A percentile compares a stretch with the other conserved stretches of the same genome.
Conservation (phyloP, 1,140 invertebrate species). For the Triops cancriformis region DNA sequence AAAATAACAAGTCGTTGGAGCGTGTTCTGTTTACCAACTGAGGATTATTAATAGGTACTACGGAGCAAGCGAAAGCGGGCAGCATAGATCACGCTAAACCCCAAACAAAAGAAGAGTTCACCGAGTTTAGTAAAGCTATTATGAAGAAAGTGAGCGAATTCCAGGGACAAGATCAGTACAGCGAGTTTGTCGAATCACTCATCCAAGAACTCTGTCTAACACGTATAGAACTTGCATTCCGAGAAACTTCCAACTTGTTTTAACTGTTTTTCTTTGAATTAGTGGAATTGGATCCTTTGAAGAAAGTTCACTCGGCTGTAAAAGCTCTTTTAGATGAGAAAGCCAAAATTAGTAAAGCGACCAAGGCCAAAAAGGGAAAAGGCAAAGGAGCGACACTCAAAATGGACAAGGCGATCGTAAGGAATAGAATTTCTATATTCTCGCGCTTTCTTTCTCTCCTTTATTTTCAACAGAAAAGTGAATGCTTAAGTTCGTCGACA, state of each 20-base stretch:
- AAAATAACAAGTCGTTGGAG: background rate
- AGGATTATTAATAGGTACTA: background rate
- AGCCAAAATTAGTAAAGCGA: slow-evolving; percentile 22
- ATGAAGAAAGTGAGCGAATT: slow-evolving; percentile 15
- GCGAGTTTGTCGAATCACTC: slow-evolving; percentile 24
- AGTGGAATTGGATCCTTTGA: slow-evolving; percentile 25
- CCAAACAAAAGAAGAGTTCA: slow-evolving; percentile 23
- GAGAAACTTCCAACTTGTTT: background rate
- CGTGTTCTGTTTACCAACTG: background rate
- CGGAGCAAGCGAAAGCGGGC: background rate
- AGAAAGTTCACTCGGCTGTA: slow-evolving; percentile 14
- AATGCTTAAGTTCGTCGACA: no score
- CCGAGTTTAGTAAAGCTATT: slow-evolving; percentile 21
- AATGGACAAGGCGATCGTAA: slow-evolving; percentile 25
- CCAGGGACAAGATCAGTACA: slow-evolving; percentile 8
- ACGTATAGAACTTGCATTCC: background rate
- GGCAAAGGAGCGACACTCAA: slow-evolving; percentile 19
- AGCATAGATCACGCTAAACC: slow-evolving; percentile 25
- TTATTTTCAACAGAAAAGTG: background rate
- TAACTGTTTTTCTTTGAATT: background rate
- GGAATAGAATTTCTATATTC: background rate
- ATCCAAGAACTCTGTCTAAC: slow-evolving; percentile 23
- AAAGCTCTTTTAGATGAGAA: slow-evolving; percentile 26
- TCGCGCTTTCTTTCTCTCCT: background rate
- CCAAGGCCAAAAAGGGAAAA: slow-evolving; percentile 21